Base-by-base conservation (phyloP, 2,797 vertebrate genomes). In the Notamacropus eugenii region DNA sequence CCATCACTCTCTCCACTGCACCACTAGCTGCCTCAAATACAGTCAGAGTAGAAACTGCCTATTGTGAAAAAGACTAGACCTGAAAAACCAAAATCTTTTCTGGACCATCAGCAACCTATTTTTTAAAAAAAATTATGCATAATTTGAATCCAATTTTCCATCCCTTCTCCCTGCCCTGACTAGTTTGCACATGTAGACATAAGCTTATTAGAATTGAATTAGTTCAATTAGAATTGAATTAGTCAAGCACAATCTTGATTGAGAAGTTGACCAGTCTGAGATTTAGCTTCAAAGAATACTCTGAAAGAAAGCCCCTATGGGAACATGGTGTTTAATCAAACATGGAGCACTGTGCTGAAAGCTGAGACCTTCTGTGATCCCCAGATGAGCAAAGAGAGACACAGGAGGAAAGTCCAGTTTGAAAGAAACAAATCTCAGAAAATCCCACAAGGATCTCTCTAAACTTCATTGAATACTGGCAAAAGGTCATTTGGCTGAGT, bases 391-490 rank as follows among this genome's bases (percentile, higher is more conserved):
- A 92, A 94, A 97, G n/a, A 94, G 59, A 96, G 95, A 96, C 58
- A 93, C 93, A 95, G 95, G 3, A 82, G 96, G 93, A 94, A 96
- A 46, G 29, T 92, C 91, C 90, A 56, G 92, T 91, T 62, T 92
- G 91, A 95, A 97, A 96, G 58, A 82, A 94, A 94, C 28, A 92
- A 92, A 92, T 6, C 3, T 52, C 93, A 92, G 91, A 34, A 95
- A 92, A 94, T 59, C 54, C 16, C 31, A 50, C 28, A 19, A 0
- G 34, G 91, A 90, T 67, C 94, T 95, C 96, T 95, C 82, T 91
- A 94, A 94, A 90, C n/a, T 56, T 87, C 27, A 8, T 1, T 31
- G 55, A 54, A 91, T 94, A 56, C 93, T 96, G 90, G 90, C 57
- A 55, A 92, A 95, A 96, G 58, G 92, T 90, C 94, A 55, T 46